phyloP scores from a whole-genome alignment of 1,140 invertebrate genomes.

The Drosophila takahashii region DNA sequence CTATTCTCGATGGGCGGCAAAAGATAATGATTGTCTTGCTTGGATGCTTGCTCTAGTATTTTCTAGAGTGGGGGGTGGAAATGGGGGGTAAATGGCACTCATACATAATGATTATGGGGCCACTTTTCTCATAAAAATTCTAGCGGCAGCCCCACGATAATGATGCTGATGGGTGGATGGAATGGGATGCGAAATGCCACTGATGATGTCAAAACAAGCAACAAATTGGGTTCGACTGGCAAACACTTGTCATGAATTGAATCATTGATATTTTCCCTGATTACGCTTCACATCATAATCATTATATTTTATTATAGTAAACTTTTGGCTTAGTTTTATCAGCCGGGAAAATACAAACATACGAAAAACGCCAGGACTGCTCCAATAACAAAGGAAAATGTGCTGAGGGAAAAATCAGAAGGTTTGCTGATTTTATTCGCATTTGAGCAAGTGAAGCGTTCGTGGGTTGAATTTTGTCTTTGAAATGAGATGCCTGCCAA shows the following conservation, averaged over 20 bases:
- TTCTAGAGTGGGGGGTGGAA: conserved; percentile 9
- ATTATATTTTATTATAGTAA: conserved; percentile 75
- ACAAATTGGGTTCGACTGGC: conserved; percentile 68
- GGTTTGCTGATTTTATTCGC: conserved; percentile 15
- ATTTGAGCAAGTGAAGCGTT: background rate
- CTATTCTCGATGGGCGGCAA: conserved; percentile 42
- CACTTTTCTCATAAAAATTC: conserved; percentile 81
- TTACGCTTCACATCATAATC: conserved; percentile 69
- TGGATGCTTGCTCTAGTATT: conserved; percentile 24
- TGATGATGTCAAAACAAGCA: conserved; percentile 77
- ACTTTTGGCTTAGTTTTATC: conserved; percentile 53
- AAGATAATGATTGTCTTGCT: conserved; percentile 68
- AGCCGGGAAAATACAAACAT: conserved; percentile 1
- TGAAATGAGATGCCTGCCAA: conserved; percentile 23
- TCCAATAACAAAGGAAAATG: conserved; percentile 40
- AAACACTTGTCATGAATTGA: conserved; percentile 74
- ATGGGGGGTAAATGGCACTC: conserved; percentile 60
- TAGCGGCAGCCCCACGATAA: conserved; percentile 64
- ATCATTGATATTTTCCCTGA: conserved; percentile 74
- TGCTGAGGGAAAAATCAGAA: background rate
- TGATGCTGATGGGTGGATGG: conserved; percentile 43
- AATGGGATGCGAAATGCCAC: conserved; percentile 35
- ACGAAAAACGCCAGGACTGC: background rate
- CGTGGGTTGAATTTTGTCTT: conserved; percentile 11
- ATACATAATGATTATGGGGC: conserved; percentile 79